Evolutionary conservation across 2,888 invertebrate species (phyloP).

Genomic region (Macrophya annulata): DNA sequence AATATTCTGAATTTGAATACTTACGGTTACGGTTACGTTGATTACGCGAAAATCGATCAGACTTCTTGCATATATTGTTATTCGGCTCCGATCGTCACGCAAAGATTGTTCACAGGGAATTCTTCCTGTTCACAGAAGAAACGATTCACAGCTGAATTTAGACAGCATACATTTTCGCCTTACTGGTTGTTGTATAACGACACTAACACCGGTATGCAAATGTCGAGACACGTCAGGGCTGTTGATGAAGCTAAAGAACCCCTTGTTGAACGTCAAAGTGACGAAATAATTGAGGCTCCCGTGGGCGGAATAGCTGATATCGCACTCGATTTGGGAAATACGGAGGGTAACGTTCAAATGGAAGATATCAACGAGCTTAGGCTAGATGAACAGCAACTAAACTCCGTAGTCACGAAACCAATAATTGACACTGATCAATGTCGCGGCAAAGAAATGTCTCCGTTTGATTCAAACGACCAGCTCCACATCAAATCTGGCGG

Average conservation of each 20-base stretch:
- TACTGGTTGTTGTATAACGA: constrained; percentile 71
- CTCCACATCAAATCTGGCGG: not conserved
- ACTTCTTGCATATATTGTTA: constrained; percentile 75
- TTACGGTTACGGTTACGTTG: constrained; percentile 60
- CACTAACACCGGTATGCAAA: constrained; percentile 66
- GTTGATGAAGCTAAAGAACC: constrained; percentile 15
- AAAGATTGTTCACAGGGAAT: constrained; percentile 58
- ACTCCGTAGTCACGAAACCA: not conserved
- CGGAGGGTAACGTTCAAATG: not conserved
- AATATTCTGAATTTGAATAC: constrained; percentile 68
- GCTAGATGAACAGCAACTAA: constrained; percentile 12
- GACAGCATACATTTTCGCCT: constrained; percentile 71
- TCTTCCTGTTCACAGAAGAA: constrained; percentile 65
- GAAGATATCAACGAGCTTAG: not conserved
- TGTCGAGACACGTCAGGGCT: constrained; percentile 61
- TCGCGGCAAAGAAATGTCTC: not conserved
- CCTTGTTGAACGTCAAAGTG: constrained; percentile 19
- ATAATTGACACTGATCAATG: not conserved
- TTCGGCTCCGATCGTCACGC: constrained; percentile 71
- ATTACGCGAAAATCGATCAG: constrained; percentile 71
- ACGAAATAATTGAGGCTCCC: constrained; percentile 11
- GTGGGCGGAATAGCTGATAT: not conserved
- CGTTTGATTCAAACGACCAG: not conserved
- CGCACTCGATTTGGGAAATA: not conserved
- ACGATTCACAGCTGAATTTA: constrained; percentile 66